Evolutionary conservation across 2,113 vertebrate species (phyloP), one percentile per base, ranked within the genome.

Genomic region (Ifrita kowaldi): DNA sequence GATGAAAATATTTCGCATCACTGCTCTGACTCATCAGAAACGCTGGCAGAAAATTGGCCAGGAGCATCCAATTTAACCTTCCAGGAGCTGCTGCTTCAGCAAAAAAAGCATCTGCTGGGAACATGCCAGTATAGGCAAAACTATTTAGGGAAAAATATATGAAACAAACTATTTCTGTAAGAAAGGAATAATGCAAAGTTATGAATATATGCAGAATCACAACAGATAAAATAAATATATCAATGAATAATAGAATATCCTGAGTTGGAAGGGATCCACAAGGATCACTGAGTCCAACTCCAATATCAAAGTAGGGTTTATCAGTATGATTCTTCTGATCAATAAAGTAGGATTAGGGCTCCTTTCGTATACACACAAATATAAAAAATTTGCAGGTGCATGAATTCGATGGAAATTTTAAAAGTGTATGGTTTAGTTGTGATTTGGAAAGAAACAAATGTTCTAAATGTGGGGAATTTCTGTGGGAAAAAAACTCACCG

Each of bases 11-110:
- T 69, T 87, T 78, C 89, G 21, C 84, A 91, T 87, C 63, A 3
- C 42, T 55, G 6, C 63, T 77, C 75, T 96, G 94, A 95, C 71
- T 96, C 93, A 96, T 91, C 82, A 94, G 63, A 91, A 93, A 87
- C 1, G 0, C 50, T 63, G 82, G 78, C 82, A 91, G 84, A 77
- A 90, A 65, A 65, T 73, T 91, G 88, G 65, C 90, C 77, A 39
- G 49, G 37, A 92, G 53, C 42, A 91, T 84, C 80, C 80, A 64
- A 92, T 80, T 88, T 88, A 93, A 95, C 91, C 89, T 94, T 60
- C 41, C 70, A 62, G 74, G 73, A 96, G 33, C 35, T 64, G 81
- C 87, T 69, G 67, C 4, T 55, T 96, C 93, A 89, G 88, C 82
- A 76, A 22, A 89, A 90, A 73, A 71, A 60, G n/a, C 37, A 49